phyloP scores from a whole-genome alignment of 2,113 vertebrate genomes.

The Theristicus caerulescens region DNA sequence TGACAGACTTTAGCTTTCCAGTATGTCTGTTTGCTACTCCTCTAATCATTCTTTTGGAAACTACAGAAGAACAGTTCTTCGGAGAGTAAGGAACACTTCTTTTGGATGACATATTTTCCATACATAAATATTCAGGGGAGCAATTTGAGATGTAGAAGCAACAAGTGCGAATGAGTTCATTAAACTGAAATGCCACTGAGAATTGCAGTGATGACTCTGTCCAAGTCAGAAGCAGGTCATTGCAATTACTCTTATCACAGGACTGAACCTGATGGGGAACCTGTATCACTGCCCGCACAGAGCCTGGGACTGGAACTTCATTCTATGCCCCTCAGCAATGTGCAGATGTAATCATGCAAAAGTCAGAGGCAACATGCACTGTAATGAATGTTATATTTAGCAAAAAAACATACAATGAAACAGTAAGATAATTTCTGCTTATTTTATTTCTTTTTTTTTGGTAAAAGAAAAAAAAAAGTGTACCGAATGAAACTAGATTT shows the following conservation, averaged over 20 bases:
- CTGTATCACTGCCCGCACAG: neutral
- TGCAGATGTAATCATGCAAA: neutral
- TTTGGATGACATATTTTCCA: neutral
- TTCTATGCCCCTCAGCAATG: accelerated
- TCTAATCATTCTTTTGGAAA: neutral
- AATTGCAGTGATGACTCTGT: neutral
- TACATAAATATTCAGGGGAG: neutral
- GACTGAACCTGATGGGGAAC: neutral
- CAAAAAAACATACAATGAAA: neutral
- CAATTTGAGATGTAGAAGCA: neutral
- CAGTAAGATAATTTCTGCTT: neutral
- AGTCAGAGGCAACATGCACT: neutral
- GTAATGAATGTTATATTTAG: neutral
- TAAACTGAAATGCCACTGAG: neutral
- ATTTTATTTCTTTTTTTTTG: neutral
- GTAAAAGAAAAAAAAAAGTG: neutral
- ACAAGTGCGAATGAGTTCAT: slow-evolving; percentile 2
- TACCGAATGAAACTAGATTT: neutral
- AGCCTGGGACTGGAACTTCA: neutral
- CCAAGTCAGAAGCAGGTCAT: neutral
- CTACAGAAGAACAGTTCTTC: neutral
- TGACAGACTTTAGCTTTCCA: neutral
- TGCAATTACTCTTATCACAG: neutral
- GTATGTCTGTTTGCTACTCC: neutral
- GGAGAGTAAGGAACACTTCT: neutral